A percentile compares a stretch with the other conserved stretches of the same genome.
phyloP scores from a whole-genome alignment of 2,113 vertebrate genomes.

The Crotalus horridus region DNA sequence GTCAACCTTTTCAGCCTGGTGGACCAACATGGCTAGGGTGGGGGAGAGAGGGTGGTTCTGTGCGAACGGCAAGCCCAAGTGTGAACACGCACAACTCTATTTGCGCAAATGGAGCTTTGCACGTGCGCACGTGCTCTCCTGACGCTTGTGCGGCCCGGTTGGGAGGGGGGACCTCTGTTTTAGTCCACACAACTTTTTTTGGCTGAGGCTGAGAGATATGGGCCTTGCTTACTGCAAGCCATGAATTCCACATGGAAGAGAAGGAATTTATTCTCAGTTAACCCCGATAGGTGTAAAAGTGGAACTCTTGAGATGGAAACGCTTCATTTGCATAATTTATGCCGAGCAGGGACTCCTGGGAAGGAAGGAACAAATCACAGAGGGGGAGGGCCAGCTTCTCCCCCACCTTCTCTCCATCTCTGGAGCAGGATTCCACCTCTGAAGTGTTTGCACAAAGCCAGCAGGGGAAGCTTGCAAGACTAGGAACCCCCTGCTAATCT shows the following conservation, averaged over 20 bases:
- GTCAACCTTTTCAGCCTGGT: too few species aligned
- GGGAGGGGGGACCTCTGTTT: too few species aligned
- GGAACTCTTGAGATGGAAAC: too few species aligned
- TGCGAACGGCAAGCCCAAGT: too few species aligned
- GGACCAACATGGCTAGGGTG: too few species aligned
- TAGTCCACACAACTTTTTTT: too few species aligned
- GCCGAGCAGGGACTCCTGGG: background rate
- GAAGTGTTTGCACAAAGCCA: conserved; percentile 65
- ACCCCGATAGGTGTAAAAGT: background rate
- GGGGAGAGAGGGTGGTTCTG: too few species aligned
- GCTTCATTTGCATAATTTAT: background rate
- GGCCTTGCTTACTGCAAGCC: background rate
- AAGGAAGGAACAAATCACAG: background rate
- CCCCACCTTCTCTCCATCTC: background rate
- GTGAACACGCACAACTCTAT: too few species aligned
- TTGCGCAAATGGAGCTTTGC: too few species aligned
- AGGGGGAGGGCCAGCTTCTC: background rate
- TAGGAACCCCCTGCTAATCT: conserved; percentile 64
- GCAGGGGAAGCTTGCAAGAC: conserved; percentile 42
- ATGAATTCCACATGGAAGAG: background rate
- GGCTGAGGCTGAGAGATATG: background rate
- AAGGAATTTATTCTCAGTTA: background rate
- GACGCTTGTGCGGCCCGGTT: too few species aligned
- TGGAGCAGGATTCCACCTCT: conserved; percentile 54
- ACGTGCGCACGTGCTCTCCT: too few species aligned